Conservation (phyloP, 1,140 invertebrate genomes). For the Drosophila saltans region DNA sequence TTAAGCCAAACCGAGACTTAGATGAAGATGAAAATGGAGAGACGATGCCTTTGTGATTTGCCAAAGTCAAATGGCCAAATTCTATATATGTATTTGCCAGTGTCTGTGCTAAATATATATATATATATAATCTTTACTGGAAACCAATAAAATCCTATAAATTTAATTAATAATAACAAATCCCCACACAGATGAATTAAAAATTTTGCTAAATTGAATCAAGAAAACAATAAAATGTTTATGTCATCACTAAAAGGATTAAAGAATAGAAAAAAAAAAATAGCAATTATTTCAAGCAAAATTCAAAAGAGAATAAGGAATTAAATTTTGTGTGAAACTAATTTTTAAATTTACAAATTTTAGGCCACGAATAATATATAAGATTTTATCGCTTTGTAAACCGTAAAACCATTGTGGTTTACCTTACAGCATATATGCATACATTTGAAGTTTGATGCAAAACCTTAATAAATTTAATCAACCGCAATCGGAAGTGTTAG, state of each 20-base stretch:
- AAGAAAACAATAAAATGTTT: constrained; percentile 9
- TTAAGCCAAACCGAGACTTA: constrained; percentile 55
- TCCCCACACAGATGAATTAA: neutral
- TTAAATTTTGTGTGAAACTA: neutral
- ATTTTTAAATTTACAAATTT: neutral
- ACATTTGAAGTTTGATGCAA: constrained; percentile 58
- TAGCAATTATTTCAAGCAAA: neutral
- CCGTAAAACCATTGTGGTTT: constrained; percentile 63
- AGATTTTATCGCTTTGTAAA: constrained; percentile 41
- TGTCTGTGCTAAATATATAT: constrained; percentile 39
- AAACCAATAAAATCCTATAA: neutral
- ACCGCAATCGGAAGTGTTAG: constrained; percentile 80
- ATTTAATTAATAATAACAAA: constrained; percentile 1
- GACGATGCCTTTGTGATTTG: constrained; percentile 54
- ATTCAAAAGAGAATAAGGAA: neutral
- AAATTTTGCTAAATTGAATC: neutral
- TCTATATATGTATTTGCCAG: neutral
- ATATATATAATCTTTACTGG: constrained; percentile 1
- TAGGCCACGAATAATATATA: neutral
- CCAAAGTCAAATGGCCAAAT: constrained; percentile 70
- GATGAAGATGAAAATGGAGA: neutral
- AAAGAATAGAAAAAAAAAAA: neutral
- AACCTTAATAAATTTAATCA: constrained; percentile 78
- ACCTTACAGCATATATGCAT: constrained; percentile 13
- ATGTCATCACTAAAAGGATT: neutral